phyloP scores from a whole-genome alignment of 2,888 invertebrate genomes.

The Sesamia inferens region DNA sequence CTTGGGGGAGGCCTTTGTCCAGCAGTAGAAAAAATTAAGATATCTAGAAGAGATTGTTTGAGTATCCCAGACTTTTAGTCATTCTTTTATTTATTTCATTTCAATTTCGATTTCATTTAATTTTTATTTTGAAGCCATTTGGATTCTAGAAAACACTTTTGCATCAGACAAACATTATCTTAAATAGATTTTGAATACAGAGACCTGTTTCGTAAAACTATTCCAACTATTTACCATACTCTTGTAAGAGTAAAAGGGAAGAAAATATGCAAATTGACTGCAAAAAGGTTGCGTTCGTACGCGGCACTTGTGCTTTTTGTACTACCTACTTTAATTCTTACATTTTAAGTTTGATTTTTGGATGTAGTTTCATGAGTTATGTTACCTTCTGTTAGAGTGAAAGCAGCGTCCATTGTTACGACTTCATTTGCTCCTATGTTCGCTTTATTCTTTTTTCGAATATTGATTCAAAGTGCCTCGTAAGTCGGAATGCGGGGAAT shows the following conservation, averaged over 20 bases:
- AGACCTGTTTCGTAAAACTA: slow-evolving; percentile 53
- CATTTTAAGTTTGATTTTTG: slow-evolving; percentile 29
- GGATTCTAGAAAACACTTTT: slow-evolving; percentile 24
- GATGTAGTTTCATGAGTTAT: slow-evolving; percentile 51
- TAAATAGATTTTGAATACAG: slow-evolving; percentile 52
- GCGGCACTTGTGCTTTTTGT: slow-evolving; percentile 1
- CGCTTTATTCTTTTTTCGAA: slow-evolving; percentile 79
- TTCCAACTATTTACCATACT: slow-evolving; percentile 69
- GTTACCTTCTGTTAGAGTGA: slow-evolving; percentile 56
- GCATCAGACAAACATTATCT: slow-evolving; percentile 37
- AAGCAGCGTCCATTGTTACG: slow-evolving; percentile 82
- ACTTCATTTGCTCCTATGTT: slow-evolving; percentile 85
- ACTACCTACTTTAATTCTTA: slow-evolving; percentile 29
- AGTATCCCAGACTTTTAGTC: background rate
- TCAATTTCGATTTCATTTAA: no score
- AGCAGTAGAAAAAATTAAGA: no score
- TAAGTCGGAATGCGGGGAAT: slow-evolving; percentile 85
- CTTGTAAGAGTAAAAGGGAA: slow-evolving; percentile 77
- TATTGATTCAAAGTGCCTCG: slow-evolving; percentile 87
- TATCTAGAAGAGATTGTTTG: no score
- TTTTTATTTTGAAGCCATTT: background rate
- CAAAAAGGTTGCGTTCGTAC: slow-evolving; percentile 61
- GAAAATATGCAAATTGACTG: slow-evolving; percentile 80
- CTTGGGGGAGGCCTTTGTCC: no score
- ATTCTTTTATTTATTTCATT: background rate